phyloP scores from a whole-genome alignment of 2,797 vertebrate species.

The Urocyon cinereoargenteus region DNA sequence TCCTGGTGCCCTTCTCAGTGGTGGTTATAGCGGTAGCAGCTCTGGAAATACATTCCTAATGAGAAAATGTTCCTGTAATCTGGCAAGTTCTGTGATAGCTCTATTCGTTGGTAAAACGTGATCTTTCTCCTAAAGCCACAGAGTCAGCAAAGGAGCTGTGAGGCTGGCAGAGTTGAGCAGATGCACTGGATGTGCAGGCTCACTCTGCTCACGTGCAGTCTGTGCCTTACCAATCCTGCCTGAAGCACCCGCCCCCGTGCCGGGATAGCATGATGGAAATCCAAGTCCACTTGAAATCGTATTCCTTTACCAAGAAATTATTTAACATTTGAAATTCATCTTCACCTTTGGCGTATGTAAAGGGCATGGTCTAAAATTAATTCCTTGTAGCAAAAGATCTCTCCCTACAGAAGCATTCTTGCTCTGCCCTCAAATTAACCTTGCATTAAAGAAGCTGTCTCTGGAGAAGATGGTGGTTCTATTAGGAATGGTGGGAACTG shows the following conservation, averaged over 20 bases:
- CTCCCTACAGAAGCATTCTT: neutral
- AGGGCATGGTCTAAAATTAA: slow-evolving; percentile 43
- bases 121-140: neutral
- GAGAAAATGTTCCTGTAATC: neutral
- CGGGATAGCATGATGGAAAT: neutral
- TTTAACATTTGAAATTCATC: slow-evolving; percentile 36
- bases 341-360: neutral
- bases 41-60: neutral
- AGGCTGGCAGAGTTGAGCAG: neutral
- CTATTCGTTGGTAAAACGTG: neutral
- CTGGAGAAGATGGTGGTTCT: neutral
- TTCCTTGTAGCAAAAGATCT: neutral
- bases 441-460: neutral
- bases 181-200: neutral
- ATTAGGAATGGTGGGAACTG: neutral
- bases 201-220: too few relatives aligned
- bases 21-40: fast-evolving
- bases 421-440: slow-evolving; percentile 45
- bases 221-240: neutral
- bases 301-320: neutral
- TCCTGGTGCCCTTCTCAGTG: too few relatives aligned
- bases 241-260: fast-evolving
- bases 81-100: fast-evolving
- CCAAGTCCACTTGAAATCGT: neutral
- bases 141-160: neutral